phyloP scores from a whole-genome alignment of 2,888 invertebrate species.

The Rhagonycha lutea region DNA sequence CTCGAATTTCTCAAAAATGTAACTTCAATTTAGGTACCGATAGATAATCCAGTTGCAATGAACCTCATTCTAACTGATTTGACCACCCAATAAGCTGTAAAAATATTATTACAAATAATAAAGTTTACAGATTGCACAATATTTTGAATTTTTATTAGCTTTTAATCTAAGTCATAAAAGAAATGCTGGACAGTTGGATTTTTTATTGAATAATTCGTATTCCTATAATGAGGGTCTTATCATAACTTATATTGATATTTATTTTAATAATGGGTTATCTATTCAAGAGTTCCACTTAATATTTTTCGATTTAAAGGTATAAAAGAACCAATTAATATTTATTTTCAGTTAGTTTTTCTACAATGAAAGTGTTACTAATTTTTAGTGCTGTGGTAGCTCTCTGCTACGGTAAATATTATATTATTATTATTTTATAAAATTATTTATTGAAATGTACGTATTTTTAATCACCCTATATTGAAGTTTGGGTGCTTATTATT shows the following conservation, averaged over 20 bases:
- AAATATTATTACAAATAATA: neutral
- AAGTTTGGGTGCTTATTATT: neutral
- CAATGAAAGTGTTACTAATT: neutral
- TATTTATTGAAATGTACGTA: neutral
- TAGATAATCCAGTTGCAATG: conserved; percentile 8
- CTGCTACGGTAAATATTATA: neutral
- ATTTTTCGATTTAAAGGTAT: neutral
- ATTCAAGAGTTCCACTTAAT: neutral
- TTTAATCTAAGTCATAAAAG: neutral
- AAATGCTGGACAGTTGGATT: neutral
- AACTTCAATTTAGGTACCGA: conserved; percentile 7
- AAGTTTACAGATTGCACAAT: neutral
- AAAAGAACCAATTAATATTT: neutral
- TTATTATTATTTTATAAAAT: neutral
- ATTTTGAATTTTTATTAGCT: neutral
- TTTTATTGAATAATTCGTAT: neutral
- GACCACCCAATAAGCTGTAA: neutral
- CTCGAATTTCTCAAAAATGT: neutral
- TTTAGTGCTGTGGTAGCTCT: neutral
- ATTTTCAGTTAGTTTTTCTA: neutral
- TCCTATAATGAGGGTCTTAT: neutral
- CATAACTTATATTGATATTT: neutral
- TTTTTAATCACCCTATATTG: neutral
- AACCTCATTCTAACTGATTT: neutral
- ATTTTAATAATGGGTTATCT: neutral